Evolutionary conservation across 53 echinoderm and acorn worm species (phyloP).

Genomic region (Echinometra lucunter): DNA sequence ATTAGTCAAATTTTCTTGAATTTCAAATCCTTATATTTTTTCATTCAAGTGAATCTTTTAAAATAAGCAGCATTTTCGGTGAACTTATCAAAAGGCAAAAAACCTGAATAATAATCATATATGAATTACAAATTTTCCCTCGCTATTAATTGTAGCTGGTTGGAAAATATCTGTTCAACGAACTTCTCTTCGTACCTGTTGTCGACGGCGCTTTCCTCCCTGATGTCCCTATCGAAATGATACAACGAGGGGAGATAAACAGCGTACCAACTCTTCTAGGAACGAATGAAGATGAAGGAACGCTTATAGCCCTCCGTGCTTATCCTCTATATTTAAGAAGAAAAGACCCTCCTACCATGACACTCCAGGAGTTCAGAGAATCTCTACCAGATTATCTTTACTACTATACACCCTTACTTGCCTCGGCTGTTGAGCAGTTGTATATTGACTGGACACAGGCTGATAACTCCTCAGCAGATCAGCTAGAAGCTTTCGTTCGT

Average conservation of each 20-base stretch:
- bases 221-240: conserved; percentile 68
- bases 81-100: neutral
- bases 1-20: too few species aligned
- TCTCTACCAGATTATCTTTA: conserved; percentile 64
- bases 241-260: conserved; percentile 70
- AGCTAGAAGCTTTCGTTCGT: conserved; percentile 71
- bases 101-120: neutral
- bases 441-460: conserved; percentile 76
- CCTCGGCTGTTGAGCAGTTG: conserved; percentile 79
- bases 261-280: conserved; percentile 76
- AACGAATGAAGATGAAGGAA: conserved; percentile 82
- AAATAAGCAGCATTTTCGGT: too few species aligned
- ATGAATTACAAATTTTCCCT: too few species aligned
- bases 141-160: neutral
- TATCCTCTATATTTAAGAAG: conserved; percentile 52
- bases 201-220: conserved; percentile 78
- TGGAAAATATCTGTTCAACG: conserved; percentile 47
- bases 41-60: too few species aligned
- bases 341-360: conserved; percentile 61
- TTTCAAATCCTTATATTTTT: too few species aligned
- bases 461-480: conserved; percentile 70
- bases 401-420: conserved; percentile 72
- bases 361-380: conserved; percentile 44
- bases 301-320: conserved; percentile 75
- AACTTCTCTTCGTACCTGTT: conserved; percentile 79